phyloP scores from a whole-genome alignment of 2,888 invertebrate genomes.

The Abrostola tripartita region DNA sequence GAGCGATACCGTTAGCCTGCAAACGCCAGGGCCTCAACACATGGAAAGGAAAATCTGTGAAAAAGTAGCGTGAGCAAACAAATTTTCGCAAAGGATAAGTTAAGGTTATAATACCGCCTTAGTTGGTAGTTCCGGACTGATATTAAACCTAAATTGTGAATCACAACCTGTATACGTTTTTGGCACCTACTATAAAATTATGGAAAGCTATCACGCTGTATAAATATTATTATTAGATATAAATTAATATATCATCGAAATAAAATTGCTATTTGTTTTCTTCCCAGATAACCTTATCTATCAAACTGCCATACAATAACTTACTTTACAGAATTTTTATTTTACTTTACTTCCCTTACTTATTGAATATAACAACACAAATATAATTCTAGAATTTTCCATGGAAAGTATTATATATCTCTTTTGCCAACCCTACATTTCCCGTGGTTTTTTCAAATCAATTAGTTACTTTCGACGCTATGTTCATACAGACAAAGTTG shows the following conservation, averaged over 20 bases:
- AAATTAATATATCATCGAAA: too few relatives aligned
- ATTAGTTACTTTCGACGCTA: conserved; percentile 53
- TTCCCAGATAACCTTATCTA: too few relatives aligned
- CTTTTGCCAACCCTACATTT: conserved; percentile 51
- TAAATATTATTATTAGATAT: too few relatives aligned
- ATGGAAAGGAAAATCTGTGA: conserved; percentile 81
- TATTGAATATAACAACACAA: not conserved
- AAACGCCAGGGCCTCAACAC: conserved; percentile 78
- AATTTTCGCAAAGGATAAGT: conserved; percentile 2
- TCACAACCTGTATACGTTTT: too few relatives aligned
- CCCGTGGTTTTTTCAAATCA: conserved; percentile 34
- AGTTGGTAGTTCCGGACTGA: too few relatives aligned
- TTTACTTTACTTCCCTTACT: not conserved
- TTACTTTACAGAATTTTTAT: not conserved
- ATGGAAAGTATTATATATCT: conserved; percentile 16
- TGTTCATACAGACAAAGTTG: conserved; percentile 47
- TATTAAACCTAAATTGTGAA: too few relatives aligned
- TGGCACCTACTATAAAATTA: too few relatives aligned
- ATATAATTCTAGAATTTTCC: conserved; percentile 32
- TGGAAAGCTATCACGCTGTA: too few relatives aligned
- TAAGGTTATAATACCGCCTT: not conserved
- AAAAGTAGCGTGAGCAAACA: conserved; percentile 70
- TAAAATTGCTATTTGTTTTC: too few relatives aligned
- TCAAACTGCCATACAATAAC: too few relatives aligned
- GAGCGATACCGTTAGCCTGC: conserved; percentile 84